A percentile compares a stretch with the other conserved stretches of the same genome.
Evolutionary conservation across 2,888 invertebrate genomes (phyloP).

Genomic region (Scaptodrosophila latifasciaeformis): DNA sequence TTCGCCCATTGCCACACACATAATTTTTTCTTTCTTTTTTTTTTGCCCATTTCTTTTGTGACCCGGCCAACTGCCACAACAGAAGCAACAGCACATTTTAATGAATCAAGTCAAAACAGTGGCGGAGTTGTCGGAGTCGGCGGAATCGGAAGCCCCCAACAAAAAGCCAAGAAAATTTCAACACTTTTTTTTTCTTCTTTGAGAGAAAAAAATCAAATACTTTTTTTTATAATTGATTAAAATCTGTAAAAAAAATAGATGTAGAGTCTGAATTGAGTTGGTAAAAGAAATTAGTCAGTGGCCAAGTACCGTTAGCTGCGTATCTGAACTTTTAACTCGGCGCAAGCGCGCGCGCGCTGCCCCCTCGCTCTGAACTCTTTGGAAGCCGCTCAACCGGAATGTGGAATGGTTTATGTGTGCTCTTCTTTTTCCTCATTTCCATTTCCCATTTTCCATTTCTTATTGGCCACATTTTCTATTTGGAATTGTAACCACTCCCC

Average conservation of each 20-base stretch:
- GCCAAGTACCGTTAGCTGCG: slow-evolving; percentile 9
- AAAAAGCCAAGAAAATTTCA: too few relatives aligned
- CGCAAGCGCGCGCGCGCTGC: slow-evolving; percentile 37
- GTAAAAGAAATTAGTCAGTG: slow-evolving; percentile 6
- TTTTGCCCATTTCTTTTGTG: slow-evolving; percentile 40
- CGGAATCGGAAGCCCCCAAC: too few relatives aligned
- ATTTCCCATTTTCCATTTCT: neutral
- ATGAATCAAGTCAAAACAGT: slow-evolving; percentile 35
- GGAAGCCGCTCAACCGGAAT: slow-evolving; percentile 18
- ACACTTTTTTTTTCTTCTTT: too few relatives aligned
- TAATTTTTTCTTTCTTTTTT: slow-evolving; percentile 10
- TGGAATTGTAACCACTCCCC: too few relatives aligned
- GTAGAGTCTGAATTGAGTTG: slow-evolving; percentile 12
- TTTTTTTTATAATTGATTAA: slow-evolving; percentile 11
- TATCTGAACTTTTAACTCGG: slow-evolving; percentile 34
- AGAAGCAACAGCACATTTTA: slow-evolving; percentile 31
- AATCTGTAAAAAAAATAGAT: slow-evolving; percentile 26
- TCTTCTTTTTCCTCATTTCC: neutral
- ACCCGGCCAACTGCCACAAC: slow-evolving; percentile 25
- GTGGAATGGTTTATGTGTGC: neutral
- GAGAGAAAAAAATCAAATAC: too few relatives aligned
- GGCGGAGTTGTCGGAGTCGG: too few relatives aligned
- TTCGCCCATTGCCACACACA: slow-evolving; percentile 22
- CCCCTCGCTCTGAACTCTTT: too few relatives aligned
- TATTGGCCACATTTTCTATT: too few relatives aligned